Conservation (phyloP, 2,113 vertebrate genomes). For the Pseudopodoces humilis region DNA sequence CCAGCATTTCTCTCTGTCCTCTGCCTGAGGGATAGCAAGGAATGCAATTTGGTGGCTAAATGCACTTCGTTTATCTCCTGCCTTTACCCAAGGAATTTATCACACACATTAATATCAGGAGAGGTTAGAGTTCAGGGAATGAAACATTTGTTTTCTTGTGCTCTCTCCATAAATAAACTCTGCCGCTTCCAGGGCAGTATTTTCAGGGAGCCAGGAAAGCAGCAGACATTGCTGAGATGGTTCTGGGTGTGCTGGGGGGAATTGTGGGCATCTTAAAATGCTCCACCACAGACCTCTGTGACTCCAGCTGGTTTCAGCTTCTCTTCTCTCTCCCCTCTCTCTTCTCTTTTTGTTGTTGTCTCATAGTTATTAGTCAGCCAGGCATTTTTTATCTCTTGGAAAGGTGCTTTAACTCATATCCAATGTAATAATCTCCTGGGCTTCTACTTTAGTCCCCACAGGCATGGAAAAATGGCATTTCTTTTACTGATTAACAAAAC, state of each 20-base stretch:
- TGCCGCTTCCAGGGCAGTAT: not conserved
- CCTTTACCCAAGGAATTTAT: constrained; percentile 35
- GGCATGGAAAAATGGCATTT: constrained; percentile 20
- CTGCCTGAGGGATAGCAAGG: not conserved
- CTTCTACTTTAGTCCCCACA: constrained; percentile 37
- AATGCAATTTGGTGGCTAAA: not conserved
- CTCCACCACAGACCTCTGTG: not conserved
- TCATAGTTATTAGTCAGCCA: constrained; percentile 63
- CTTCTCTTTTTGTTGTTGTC: not conserved
- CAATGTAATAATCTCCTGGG: constrained; percentile 57
- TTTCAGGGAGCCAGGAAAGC: constrained; percentile 1
- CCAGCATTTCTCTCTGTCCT: not conserved
- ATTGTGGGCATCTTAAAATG: not conserved
- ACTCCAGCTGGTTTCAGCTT: not conserved
- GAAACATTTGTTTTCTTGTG: constrained; percentile 38
- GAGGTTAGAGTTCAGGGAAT: constrained; percentile 34
- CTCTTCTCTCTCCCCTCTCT: not conserved
- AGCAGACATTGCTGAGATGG: not conserved
- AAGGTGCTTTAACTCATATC: constrained; percentile 54
- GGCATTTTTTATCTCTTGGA: constrained; percentile 69
- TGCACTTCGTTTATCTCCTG: constrained; percentile 11
- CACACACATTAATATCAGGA: constrained; percentile 42
- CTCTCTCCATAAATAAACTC: constrained; percentile 53
- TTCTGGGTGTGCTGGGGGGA: not conserved
- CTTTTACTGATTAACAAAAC: constrained; percentile 62